These are phyloP conservation scores for Bujurquina vittata DNA, from an alignment of 2,113 vertebrate species.

Conservation along the genomic window DNA sequence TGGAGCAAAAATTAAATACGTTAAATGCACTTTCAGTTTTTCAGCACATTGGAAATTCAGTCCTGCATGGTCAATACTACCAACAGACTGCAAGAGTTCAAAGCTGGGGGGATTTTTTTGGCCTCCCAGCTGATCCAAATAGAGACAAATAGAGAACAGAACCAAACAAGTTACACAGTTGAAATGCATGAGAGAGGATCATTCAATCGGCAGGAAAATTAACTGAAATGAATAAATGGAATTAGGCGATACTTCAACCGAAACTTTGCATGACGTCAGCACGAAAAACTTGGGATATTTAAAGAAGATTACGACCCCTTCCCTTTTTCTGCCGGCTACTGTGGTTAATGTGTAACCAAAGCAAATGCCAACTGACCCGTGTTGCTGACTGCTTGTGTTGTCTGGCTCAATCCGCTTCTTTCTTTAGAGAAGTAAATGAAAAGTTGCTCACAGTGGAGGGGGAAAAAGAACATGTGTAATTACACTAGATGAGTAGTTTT, in stretches of 20 bases:
- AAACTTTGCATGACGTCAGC: slow-evolving; percentile 29
- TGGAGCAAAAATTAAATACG: background rate
- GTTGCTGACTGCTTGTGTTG: background rate
- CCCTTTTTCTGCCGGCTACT: background rate
- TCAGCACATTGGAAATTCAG: background rate
- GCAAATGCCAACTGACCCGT: slow-evolving; percentile 17
- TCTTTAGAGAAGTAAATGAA: background rate
- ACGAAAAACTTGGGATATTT: background rate
- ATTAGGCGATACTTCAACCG: background rate
- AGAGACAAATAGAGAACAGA: background rate
- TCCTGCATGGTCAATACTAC: background rate
- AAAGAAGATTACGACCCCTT: slow-evolving; percentile 5
- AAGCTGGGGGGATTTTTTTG: background rate
- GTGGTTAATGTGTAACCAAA: slow-evolving; percentile 69
- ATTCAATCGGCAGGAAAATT: background rate
- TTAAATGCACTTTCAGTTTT: background rate
- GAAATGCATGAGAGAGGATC: no score
- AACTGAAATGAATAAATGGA: background rate
- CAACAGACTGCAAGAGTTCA: no score
- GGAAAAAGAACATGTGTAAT: background rate
- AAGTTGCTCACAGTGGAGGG: background rate
- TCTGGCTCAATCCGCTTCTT: background rate
- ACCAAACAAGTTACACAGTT: background rate
- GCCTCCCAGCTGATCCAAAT: background rate
- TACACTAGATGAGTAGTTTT: background rate